A percentile compares a stretch with the other conserved stretches of the same genome.
Conservation (phyloP, 2,797 vertebrate species). For the Gymnothorax reevesii region DNA sequence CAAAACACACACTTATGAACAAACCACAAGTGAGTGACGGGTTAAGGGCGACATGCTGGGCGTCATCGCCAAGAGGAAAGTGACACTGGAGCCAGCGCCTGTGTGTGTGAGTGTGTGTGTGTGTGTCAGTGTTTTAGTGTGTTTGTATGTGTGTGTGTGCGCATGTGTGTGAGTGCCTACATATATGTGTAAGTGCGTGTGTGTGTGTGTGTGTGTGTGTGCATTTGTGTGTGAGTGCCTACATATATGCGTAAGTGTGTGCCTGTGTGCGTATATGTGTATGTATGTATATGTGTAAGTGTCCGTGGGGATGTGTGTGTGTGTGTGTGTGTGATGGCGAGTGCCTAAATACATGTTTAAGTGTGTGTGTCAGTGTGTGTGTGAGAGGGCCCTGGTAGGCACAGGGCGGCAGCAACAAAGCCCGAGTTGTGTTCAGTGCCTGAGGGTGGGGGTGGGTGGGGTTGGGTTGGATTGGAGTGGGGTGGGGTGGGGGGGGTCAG, state of each 20-base stretch:
- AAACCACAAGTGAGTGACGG: slow-evolving; percentile 24
- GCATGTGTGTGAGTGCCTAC: slow-evolving; percentile 25
- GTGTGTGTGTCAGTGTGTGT: background rate
- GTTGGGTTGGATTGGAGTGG: too few relatives aligned
- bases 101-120: background rate
- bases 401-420: slow-evolving; percentile 44
- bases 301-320: slow-evolving; percentile 26
- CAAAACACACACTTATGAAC: background rate
- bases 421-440: slow-evolving; percentile 34
- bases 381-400: slow-evolving; percentile 53
- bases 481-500: background rate
- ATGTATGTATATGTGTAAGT: slow-evolving; percentile 29
- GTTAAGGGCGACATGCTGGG: slow-evolving; percentile 47
- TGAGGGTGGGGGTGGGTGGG: background rate
- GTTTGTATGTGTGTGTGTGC: slow-evolving; percentile 38
- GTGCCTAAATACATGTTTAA: slow-evolving; percentile 19
- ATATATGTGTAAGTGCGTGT: slow-evolving; percentile 19
- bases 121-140: slow-evolving; percentile 38
- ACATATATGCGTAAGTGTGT: slow-evolving; percentile 20
- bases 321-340: slow-evolving; percentile 38
- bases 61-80: slow-evolving; percentile 42
- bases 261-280: slow-evolving; percentile 7
- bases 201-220: slow-evolving; percentile 36
- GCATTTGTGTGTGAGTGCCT: too few relatives aligned
- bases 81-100: slow-evolving; percentile 38